phyloP scores from a whole-genome alignment of 2,113 vertebrate genomes.

The Sakesphorus luctuosus region DNA sequence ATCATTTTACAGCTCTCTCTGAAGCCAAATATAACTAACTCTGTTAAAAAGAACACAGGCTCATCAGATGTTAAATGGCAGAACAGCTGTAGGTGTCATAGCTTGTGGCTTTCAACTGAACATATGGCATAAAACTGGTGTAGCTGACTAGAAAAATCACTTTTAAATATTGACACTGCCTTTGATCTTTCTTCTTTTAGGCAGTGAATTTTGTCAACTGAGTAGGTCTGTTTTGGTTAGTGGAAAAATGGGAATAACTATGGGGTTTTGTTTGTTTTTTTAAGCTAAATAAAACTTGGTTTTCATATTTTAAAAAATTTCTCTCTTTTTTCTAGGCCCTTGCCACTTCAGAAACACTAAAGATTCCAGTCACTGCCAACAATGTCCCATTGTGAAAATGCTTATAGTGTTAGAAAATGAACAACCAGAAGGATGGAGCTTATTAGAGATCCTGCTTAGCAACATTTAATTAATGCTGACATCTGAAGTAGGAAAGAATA shows the following conservation, averaged over 20 bases:
- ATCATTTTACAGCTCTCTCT: constrained; percentile 15
- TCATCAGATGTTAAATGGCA: constrained; percentile 36
- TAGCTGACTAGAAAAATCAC: constrained; percentile 21
- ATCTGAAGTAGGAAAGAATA: constrained; percentile 4
- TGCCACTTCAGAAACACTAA: neutral
- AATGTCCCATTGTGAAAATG: neutral
- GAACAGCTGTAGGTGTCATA: constrained; percentile 61
- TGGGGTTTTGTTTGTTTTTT: neutral
- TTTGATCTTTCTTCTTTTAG: constrained; percentile 43
- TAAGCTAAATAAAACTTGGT: neutral
- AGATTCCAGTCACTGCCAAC: neutral
- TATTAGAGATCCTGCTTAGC: neutral
- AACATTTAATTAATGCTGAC: constrained; percentile 10
- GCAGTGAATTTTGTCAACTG: neutral
- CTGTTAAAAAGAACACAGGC: constrained; percentile 1
- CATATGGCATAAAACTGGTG: neutral
- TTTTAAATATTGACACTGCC: constrained; percentile 34
- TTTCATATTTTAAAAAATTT: neutral
- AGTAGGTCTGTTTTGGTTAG: neutral
- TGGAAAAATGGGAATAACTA: neutral
- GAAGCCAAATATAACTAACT: constrained; percentile 55
- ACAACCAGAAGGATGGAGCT: neutral
- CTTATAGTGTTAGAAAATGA: neutral
- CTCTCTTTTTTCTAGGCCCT: neutral
- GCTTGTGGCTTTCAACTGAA: constrained; percentile 19